These are phyloP conservation scores for Cephus pulcher DNA, from an alignment of 2,888 invertebrate species.

Conservation along the genomic window DNA sequence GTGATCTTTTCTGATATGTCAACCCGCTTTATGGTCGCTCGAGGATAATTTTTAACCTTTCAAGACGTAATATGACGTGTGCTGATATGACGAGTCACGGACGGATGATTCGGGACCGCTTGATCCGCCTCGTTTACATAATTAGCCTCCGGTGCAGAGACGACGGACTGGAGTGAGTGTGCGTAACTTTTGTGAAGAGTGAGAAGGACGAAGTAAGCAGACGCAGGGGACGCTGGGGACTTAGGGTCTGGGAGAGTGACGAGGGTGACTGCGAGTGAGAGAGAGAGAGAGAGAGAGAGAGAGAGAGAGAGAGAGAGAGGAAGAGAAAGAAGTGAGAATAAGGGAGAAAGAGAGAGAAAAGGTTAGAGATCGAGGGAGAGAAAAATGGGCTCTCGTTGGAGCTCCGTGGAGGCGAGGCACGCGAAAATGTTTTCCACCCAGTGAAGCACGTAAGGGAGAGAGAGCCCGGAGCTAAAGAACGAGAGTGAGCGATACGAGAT, in stretches of 20 bases:
- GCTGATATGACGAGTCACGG: conserved; percentile 31
- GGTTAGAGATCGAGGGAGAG: background rate
- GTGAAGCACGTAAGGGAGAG: background rate
- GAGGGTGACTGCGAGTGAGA: conserved; percentile 33
- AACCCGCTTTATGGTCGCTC: background rate
- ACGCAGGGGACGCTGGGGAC: background rate
- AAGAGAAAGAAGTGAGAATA: conserved; percentile 23
- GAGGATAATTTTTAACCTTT: background rate
- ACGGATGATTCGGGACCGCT: conserved; percentile 47
- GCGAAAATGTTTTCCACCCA: conserved; percentile 4
- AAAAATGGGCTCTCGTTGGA: conserved; percentile 29
- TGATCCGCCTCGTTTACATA: conserved; percentile 48
- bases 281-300: conserved; percentile 28
- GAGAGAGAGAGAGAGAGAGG: conserved; percentile 27
- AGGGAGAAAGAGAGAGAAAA: conserved; percentile 15
- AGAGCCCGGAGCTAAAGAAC: background rate
- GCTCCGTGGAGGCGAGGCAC: conserved; percentile 8
- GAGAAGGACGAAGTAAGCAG: conserved; percentile 15
- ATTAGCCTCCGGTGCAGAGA: conserved; percentile 34
- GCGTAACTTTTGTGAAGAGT: conserved; percentile 23
- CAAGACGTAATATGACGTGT: background rate
- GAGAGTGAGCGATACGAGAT: conserved; percentile 23
- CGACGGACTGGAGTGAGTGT: conserved; percentile 21
- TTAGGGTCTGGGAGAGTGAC: conserved; percentile 15
- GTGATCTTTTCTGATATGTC: background rate